phyloP scores from a whole-genome alignment of 1,140 invertebrate genomes.

The Centruroides sculpturatus region DNA sequence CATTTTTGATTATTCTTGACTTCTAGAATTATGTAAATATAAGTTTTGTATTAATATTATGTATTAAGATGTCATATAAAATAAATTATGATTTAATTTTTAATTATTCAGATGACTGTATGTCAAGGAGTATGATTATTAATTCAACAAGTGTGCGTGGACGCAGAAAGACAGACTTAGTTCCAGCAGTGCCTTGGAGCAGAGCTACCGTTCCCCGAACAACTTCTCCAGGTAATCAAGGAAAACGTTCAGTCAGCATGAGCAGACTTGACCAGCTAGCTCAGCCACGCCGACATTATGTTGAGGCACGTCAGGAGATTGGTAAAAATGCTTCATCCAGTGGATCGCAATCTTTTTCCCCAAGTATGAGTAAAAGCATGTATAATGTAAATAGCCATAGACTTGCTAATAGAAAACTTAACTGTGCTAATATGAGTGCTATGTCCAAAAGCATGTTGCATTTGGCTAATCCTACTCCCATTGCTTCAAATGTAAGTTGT shows the following conservation, averaged over 20 bases:
- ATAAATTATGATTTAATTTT: too few species aligned
- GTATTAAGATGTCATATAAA: too few species aligned
- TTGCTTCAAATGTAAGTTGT: background rate
- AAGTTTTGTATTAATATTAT: too few species aligned
- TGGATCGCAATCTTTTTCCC: conserved; percentile 8
- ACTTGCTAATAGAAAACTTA: background rate
- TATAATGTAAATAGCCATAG: background rate
- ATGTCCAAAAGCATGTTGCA: conserved; percentile 12
- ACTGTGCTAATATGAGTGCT: background rate
- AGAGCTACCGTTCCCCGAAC: conserved; percentile 37
- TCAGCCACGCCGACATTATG: conserved; percentile 42
- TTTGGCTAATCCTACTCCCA: background rate
- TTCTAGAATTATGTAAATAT: too few species aligned
- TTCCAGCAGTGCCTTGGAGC: conserved; percentile 61
- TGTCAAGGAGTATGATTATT: too few species aligned
- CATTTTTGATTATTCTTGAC: too few species aligned
- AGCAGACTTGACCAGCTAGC: conserved; percentile 71
- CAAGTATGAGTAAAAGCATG: conserved; percentile 16
- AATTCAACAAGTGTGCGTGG: conserved; percentile 5
- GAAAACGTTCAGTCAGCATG: conserved; percentile 66
- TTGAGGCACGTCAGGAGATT: conserved; percentile 9
- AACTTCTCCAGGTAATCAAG: conserved; percentile 21
- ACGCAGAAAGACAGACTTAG: conserved; percentile 71
- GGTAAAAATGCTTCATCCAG: too few species aligned
- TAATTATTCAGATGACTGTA: too few species aligned